Evolutionary conservation across 2,888 invertebrate genomes (phyloP).

Genomic region (Mellilla xanthometata): DNA sequence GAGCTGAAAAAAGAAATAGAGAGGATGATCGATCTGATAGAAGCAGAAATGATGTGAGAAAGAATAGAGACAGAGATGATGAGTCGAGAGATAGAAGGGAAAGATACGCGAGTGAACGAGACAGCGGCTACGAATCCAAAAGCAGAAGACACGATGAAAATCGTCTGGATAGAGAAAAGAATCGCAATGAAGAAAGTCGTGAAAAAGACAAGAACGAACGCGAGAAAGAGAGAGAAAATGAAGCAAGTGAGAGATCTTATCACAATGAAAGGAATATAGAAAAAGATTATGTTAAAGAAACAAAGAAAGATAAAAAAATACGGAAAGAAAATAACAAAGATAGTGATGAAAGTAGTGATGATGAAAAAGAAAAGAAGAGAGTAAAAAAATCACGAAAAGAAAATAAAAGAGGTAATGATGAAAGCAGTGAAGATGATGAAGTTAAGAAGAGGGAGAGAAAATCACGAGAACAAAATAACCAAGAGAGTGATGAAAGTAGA

Average conservation of each 20-base stretch:
- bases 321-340: constrained; percentile 8
- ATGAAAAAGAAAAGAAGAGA: too few species aligned
- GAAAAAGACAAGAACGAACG: constrained; percentile 13
- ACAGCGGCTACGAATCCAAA: constrained; percentile 18
- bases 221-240: constrained; percentile 12
- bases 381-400: too few species aligned
- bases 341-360: constrained; percentile 1
- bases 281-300: constrained; percentile 20
- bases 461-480: constrained; percentile 5
- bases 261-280: constrained; percentile 14
- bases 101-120: constrained; percentile 32
- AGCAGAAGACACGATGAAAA: constrained; percentile 26
- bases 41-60: constrained; percentile 26
- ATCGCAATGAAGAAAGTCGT: constrained; percentile 11
- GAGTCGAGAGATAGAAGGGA: constrained; percentile 9
- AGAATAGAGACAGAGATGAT: constrained; percentile 21
- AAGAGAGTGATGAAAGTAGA: constrained; percentile 8
- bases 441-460: constrained; percentile 8
- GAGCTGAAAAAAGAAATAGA: too few species aligned
- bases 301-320: constrained; percentile 20
- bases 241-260: constrained; percentile 1
- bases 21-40: constrained; percentile 8
- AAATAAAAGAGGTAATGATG: not conserved
- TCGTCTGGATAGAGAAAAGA: constrained; percentile 13
- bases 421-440: not conserved